A percentile compares a stretch with the other conserved stretches of the same genome.
phyloP scores from a whole-genome alignment of 2,113 vertebrate species.

The Myiozetetes cayanensis region DNA sequence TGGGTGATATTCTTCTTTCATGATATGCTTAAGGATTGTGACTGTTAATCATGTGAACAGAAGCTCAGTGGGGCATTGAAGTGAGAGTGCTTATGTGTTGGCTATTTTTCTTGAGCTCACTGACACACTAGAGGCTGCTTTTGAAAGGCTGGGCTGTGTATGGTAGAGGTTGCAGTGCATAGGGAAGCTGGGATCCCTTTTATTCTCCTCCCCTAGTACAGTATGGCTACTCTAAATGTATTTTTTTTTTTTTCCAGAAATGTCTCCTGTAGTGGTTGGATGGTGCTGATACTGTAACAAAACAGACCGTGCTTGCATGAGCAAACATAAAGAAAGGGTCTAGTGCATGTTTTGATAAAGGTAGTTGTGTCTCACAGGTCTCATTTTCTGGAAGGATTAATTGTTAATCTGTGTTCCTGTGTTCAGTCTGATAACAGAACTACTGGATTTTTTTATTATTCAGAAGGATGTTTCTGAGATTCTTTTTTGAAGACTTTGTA shows the following conservation, averaged over 20 bases:
- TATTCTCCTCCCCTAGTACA: not conserved
- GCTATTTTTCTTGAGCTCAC: not conserved
- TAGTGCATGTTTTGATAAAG: not conserved
- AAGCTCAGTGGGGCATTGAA: not conserved
- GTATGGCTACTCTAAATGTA: not conserved
- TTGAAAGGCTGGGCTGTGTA: not conserved
- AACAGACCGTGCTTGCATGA: not conserved
- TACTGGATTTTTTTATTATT: not conserved
- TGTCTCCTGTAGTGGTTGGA: not conserved
- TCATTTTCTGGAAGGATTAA: not conserved
- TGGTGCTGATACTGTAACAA: not conserved
- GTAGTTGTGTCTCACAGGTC: not conserved
- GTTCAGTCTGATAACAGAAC: not conserved
- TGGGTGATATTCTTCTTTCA: not conserved
- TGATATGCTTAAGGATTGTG: rapidly evolving
- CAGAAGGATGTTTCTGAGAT: not conserved
- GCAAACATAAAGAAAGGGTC: not conserved
- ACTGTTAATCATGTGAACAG: not conserved
- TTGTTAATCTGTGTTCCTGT: not conserved
- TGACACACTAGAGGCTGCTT: not conserved
- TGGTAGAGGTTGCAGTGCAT: not conserved
- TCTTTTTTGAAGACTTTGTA: not conserved
- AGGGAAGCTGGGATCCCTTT: not conserved
- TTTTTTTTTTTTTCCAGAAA: not conserved
- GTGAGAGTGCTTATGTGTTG: not conserved